Evolutionary conservation across 2,113 vertebrate species (phyloP).

Genomic region (Heterocephalus glaber): DNA sequence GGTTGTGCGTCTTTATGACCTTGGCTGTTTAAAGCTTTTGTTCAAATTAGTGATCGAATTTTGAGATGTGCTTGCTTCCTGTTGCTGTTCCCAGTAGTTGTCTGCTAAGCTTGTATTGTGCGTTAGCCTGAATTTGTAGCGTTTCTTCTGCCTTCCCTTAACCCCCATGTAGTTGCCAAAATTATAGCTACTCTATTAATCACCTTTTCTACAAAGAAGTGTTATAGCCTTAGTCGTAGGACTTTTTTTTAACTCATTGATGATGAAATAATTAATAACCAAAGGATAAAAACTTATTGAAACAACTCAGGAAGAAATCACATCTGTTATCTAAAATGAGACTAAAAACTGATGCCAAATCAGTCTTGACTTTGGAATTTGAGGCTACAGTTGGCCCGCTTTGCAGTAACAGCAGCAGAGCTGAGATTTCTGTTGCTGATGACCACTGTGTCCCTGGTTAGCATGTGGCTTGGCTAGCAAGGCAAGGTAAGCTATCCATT

Average conservation of each 20-base stretch:
- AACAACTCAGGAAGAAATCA: conserved; percentile 16
- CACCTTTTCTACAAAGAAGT: not conserved
- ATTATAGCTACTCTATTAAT: not conserved
- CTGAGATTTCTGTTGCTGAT: not conserved
- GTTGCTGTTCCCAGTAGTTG: not conserved
- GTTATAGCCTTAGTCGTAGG: not conserved
- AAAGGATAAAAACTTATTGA: not conserved
- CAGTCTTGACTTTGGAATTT: not conserved
- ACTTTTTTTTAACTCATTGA: not conserved
- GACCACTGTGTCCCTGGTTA: not conserved
- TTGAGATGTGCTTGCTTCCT: not conserved
- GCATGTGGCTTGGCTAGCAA: not conserved
- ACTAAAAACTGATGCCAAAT: not conserved
- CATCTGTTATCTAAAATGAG: not conserved
- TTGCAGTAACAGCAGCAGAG: not conserved
- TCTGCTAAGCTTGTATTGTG: rapidly evolving
- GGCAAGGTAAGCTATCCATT: not conserved
- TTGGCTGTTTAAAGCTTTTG: not conserved
- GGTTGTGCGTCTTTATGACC: not conserved
- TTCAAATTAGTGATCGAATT: not conserved
- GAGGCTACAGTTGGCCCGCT: not conserved
- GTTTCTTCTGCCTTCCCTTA: not conserved
- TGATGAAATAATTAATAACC: not conserved
- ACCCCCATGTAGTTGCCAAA: not conserved
- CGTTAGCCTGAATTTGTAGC: not conserved